A percentile compares a stretch with the other conserved stretches of the same genome.
Conservation (phyloP, 1,140 invertebrate genomes). For the Macrocentrus cingulum region DNA sequence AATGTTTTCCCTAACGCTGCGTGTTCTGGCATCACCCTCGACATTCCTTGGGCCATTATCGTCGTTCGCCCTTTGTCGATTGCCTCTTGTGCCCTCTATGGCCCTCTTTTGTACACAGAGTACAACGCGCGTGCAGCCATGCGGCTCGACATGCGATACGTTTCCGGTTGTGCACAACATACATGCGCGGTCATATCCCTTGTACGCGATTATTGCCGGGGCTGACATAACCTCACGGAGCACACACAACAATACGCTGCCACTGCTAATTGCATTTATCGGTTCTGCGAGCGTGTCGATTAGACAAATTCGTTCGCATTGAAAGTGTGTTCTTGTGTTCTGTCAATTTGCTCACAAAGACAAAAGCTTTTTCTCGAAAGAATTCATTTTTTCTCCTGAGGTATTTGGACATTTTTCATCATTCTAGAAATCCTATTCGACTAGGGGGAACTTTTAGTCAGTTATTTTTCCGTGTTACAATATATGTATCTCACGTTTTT, state of each 20-base stretch:
- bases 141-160: conserved; percentile 19
- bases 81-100: not conserved
- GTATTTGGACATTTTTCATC: no score
- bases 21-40: conserved; percentile 22
- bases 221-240: conserved; percentile 19
- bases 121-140: conserved; percentile 14
- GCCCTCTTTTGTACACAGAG: not conserved
- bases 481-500: no score
- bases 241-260: conserved; percentile 24
- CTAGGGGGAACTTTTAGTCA: no score
- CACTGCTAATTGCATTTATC: conserved; percentile 29
- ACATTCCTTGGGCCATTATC: conserved; percentile 27
- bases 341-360: conserved; percentile 12
- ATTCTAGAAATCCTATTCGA: no score
- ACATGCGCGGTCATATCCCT: not conserved
- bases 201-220: conserved; percentile 10
- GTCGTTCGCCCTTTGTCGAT: conserved; percentile 10
- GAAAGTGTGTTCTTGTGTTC: conserved; percentile 13
- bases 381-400: no score
- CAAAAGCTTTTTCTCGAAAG: no score
- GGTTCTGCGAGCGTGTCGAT: conserved; percentile 23
- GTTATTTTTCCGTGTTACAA: no score
- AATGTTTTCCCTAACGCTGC: conserved; percentile 10
- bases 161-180: conserved; percentile 14
- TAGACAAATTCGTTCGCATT: conserved; percentile 9